Evolutionary conservation across 2,113 vertebrate genomes (phyloP).

Genomic region (Brachionichthys hirsutus): DNA sequence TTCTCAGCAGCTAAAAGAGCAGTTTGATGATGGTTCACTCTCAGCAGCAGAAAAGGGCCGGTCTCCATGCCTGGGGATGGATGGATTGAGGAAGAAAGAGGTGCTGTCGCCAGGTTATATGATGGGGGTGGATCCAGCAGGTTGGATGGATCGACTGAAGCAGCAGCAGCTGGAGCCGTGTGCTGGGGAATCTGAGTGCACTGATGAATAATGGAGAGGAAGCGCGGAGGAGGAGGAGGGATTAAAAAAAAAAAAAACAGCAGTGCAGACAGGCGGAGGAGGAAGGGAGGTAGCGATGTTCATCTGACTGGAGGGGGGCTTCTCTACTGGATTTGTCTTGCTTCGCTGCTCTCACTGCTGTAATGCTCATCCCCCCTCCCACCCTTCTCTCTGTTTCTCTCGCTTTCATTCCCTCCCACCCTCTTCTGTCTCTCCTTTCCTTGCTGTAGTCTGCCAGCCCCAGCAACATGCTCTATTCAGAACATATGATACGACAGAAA

Average conservation of each 20-base stretch:
- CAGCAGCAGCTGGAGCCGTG: slow-evolving; percentile 57
- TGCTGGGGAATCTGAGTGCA: slow-evolving; percentile 56
- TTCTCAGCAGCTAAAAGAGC: slow-evolving; percentile 58
- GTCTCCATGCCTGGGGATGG: slow-evolving; percentile 60
- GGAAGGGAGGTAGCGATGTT: slow-evolving; percentile 65
- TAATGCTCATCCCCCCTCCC: slow-evolving; percentile 34
- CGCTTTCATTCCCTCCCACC: slow-evolving; percentile 23
- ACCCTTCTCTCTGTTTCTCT: slow-evolving; percentile 19
- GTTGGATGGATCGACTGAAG: slow-evolving; percentile 35
- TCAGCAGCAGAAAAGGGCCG: slow-evolving; percentile 42
- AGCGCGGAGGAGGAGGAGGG: slow-evolving; percentile 50
- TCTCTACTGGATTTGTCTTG: slow-evolving; percentile 76
- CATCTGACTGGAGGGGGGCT: slow-evolving; percentile 79
- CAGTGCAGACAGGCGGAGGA: slow-evolving; percentile 54
- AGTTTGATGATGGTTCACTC: slow-evolving; percentile 40
- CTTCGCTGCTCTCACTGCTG: slow-evolving; percentile 66
- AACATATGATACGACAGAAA: slow-evolving; percentile 81
- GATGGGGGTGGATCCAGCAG: slow-evolving; percentile 41
- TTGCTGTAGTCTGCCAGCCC: slow-evolving; percentile 65
- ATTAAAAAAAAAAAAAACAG: slow-evolving; percentile 16
- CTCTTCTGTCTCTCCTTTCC: slow-evolving; percentile 26
- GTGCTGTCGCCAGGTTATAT: slow-evolving; percentile 7
- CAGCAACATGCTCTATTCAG: slow-evolving; percentile 68
- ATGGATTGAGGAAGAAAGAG: not conserved
- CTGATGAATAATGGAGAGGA: slow-evolving; percentile 77